These are phyloP conservation scores for Calephelis virginiensis DNA, from an alignment of 1,140 invertebrate genomes.

Conservation along the genomic window DNA sequence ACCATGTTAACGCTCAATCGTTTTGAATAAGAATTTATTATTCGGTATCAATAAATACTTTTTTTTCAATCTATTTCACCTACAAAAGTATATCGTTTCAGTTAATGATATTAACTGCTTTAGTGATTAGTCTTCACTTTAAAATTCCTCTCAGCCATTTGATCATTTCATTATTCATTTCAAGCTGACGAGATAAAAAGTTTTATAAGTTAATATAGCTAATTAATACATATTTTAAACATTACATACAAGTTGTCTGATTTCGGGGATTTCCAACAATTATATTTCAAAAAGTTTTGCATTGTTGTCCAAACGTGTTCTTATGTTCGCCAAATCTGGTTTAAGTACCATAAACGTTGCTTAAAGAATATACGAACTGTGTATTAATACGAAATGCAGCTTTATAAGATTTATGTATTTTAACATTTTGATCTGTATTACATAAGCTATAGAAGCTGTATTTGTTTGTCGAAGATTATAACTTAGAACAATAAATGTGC, in stretches of 20 bases:
- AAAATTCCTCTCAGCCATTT: neutral
- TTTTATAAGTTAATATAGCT: neutral
- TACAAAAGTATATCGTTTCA: too few relatives aligned
- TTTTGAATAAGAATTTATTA: too few relatives aligned
- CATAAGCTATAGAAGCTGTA: constrained; percentile 17
- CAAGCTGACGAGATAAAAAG: neutral
- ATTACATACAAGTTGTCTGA: neutral
- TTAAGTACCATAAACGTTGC: constrained; percentile 33
- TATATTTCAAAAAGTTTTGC: constrained; percentile 13
- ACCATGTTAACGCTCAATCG: too few relatives aligned
- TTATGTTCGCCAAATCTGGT: constrained; percentile 29
- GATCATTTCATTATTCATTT: neutral
- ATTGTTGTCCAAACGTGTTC: constrained; percentile 32
- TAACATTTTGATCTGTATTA: constrained; percentile 13
- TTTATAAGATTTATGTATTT: neutral
- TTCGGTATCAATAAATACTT: too few relatives aligned
- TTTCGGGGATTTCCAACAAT: constrained; percentile 27
- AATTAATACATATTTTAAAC: constrained; percentile 13
- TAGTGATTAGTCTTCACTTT: neutral
- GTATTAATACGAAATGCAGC: constrained; percentile 18
- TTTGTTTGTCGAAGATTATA: constrained; percentile 19
- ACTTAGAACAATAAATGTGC: constrained; percentile 15
- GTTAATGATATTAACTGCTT: too few relatives aligned
- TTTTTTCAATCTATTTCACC: too few relatives aligned
- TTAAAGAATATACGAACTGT: constrained; percentile 23